Conservation (phyloP, 2,113 vertebrate species). For the Cariama cristata region DNA sequence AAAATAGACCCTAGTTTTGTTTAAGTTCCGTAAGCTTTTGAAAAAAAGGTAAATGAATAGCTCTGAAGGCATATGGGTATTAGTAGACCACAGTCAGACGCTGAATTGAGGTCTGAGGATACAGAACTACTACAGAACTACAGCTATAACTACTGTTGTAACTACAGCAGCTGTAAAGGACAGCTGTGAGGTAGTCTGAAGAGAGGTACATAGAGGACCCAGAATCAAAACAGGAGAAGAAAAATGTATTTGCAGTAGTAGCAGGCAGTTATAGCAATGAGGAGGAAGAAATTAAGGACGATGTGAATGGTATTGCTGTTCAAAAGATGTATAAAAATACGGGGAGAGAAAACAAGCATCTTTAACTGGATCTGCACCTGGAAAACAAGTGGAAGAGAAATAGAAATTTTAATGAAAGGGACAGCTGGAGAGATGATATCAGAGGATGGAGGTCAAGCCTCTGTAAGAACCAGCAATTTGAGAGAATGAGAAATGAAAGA, state of each 20-base stretch:
- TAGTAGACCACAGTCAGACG: background rate
- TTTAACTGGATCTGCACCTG: conserved; percentile 13
- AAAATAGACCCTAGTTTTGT: background rate
- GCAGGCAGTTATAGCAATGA: background rate
- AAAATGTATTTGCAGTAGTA: background rate
- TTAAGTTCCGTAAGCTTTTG: background rate
- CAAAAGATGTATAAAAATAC: conserved; percentile 7
- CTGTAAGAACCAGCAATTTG: conserved; percentile 13
- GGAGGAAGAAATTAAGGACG: background rate
- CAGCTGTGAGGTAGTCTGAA: background rate
- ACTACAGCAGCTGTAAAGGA: background rate
- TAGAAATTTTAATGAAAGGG: conserved; percentile 30
- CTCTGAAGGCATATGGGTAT: background rate
- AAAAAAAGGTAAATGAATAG: background rate
- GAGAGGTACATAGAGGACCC: background rate
- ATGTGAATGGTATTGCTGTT: background rate
- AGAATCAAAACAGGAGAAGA: background rate
- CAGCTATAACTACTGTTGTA: background rate
- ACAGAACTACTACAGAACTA: background rate
- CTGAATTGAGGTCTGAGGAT: background rate
- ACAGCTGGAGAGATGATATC: conserved; percentile 15
- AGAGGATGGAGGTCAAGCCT: conserved; percentile 27
- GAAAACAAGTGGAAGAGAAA: conserved; percentile 44
- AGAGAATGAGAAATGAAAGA: conserved; percentile 37
- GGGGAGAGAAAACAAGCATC: background rate